These are phyloP conservation scores for Cephus spinipes DNA, from an alignment of 2,888 invertebrate species.

Conservation along the genomic window DNA sequence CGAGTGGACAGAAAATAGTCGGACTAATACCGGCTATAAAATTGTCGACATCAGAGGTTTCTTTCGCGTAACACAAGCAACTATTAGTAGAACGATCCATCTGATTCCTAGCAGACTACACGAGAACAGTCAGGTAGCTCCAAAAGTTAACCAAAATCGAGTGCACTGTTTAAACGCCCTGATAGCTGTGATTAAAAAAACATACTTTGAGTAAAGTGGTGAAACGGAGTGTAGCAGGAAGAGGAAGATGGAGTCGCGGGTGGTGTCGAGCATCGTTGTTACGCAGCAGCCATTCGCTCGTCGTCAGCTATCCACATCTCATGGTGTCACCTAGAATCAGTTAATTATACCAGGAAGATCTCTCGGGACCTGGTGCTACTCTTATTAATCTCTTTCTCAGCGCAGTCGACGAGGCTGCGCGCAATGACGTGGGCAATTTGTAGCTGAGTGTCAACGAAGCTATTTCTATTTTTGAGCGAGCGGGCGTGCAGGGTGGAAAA, in stretches of 20 bases:
- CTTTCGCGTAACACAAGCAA: background rate
- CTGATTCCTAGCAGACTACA: background rate
- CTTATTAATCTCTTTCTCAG: constrained; percentile 37
- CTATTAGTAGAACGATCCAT: background rate
- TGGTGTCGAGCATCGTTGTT: constrained; percentile 21
- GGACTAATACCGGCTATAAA: background rate
- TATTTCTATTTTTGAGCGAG: constrained; percentile 63
- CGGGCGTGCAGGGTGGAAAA: constrained; percentile 21
- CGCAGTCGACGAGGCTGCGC: constrained; percentile 28
- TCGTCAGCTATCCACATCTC: constrained; percentile 29
- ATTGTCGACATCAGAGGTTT: background rate
- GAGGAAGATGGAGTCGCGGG: constrained; percentile 1
- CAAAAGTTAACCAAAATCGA: background rate
- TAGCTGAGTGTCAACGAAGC: constrained; percentile 62
- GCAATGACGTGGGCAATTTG: constrained; percentile 65
- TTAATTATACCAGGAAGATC: constrained; percentile 41
- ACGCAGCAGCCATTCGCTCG: constrained; percentile 21
- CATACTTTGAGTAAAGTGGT: background rate
- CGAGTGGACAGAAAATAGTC: background rate
- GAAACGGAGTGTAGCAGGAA: background rate
- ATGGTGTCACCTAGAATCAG: constrained; percentile 38
- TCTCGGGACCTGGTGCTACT: constrained; percentile 18
- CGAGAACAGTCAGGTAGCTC: background rate
- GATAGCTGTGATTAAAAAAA: background rate
- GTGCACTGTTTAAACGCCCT: background rate